These are phyloP conservation scores for Pseudorectes ferrugineus DNA, from an alignment of 2,113 vertebrate genomes.

Conservation along the genomic window DNA sequence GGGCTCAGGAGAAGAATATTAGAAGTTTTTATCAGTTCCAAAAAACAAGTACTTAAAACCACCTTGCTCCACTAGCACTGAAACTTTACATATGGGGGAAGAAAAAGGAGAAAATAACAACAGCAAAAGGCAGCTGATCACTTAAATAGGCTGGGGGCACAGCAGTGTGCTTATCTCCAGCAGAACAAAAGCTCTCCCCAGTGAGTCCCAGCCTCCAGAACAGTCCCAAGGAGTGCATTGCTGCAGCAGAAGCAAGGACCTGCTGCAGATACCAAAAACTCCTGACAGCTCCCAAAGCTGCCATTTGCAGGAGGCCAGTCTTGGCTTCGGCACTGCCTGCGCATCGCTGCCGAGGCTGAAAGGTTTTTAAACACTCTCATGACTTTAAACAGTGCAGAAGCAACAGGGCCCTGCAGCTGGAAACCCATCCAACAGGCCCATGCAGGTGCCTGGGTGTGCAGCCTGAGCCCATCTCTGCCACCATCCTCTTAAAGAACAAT, in stretches of 20 bases:
- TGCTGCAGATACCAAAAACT: neutral
- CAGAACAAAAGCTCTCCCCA: neutral
- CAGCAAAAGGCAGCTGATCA: neutral
- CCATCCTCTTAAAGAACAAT: neutral
- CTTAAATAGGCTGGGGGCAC: neutral
- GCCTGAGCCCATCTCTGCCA: neutral
- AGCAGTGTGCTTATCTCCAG: neutral
- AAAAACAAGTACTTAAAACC: neutral
- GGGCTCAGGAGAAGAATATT: neutral
- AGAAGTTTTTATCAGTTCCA: neutral
- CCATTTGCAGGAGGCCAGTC: neutral
- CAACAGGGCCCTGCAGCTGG: constrained; percentile 28
- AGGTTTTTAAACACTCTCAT: neutral
- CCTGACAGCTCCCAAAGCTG: neutral
- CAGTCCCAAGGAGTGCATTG: neutral
- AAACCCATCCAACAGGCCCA: constrained; percentile 69
- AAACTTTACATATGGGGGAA: neutral
- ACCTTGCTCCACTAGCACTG: neutral
- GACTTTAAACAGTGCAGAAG: neutral
- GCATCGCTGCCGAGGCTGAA: neutral
- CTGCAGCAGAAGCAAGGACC: neutral
- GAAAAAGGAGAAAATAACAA: neutral
- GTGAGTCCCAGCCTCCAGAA: neutral
- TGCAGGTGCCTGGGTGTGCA: neutral
- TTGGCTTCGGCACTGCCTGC: neutral